Base-by-base conservation (phyloP, 2,797 vertebrate species). In the Sebastes hubbsi region DNA sequence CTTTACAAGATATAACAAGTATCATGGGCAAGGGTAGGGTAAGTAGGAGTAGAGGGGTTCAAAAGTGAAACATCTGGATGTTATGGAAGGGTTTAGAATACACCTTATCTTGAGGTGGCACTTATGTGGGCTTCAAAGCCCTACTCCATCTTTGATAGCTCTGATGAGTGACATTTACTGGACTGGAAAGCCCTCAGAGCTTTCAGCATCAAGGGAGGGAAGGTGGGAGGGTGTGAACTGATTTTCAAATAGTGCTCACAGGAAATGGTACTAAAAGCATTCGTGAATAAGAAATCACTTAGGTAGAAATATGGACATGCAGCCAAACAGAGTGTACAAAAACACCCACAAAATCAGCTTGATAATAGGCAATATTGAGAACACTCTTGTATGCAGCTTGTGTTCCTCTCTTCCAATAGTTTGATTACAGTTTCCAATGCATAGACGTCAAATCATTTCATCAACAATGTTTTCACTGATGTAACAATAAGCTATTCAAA, bases 111-210 rank as follows among this genome's bases (percentile, higher is more conserved):
- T 52, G 62, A 72, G 84, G 87, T 82, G 66, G 34, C 77, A 79
- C 75, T 88, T 81, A 81, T 88, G 88, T 85, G 85, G 87, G 81
- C 92, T 94, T 95, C 90, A 95, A 94, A 94, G 91, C 77, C 76
- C 54, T 16, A 34, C 67, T 91, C 77, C 72, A 65, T 89, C 75
- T 84, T 73, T 87, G 86, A 84, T 80, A 80, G 87, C 83, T 87
- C 71, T 84, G 83, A 72, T 86, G 64, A 72, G 82, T 92, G 92
- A 94, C 92, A 94, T 95, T 93, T 92, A 89, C 74, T 55, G 72
- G 71, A 81, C 84, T 77, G 73, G 83, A 81, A 88, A 88, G 63
- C 80, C 75, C 77, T 83, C 64, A 72, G 81, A 86, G 86, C 76
- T 38, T 38, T 66, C 67, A 66, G 83, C 74, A 58, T 62, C 10